These are phyloP conservation scores for Microctenopoma lineatum DNA, from an alignment of 2,797 vertebrate species.

Conservation along the genomic window DNA sequence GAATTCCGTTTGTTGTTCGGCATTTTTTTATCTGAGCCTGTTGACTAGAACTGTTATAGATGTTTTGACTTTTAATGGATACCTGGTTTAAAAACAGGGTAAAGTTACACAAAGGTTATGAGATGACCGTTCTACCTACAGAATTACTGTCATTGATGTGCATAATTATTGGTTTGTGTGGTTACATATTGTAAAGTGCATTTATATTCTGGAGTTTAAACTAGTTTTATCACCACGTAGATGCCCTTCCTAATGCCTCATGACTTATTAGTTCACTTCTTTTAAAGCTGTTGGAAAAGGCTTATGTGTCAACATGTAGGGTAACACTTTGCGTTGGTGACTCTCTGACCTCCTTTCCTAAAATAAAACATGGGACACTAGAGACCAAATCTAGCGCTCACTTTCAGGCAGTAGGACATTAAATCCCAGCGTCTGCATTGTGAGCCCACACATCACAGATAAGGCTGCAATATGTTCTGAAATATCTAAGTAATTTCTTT, in stretches of 20 bases:
- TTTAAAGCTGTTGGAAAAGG: conserved; percentile 29
- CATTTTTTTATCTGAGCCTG: background rate
- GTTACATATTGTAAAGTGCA: background rate
- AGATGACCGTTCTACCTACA: background rate
- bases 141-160: background rate
- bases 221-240: background rate
- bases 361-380: conserved; percentile 73
- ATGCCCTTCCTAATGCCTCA: background rate
- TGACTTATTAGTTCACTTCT: conserved; percentile 37
- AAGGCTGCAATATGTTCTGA: background rate
- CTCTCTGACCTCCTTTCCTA: conserved; percentile 76
- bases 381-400: conserved; percentile 60
- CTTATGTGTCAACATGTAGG: conserved; percentile 59
- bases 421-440: conserved; percentile 8
- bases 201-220: background rate
- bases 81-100: no score
- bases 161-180: no score
- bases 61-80: no score
- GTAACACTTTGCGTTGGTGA: conserved; percentile 54
- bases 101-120: no score
- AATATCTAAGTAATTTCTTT: background rate
- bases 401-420: conserved; percentile 26
- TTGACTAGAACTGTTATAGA: no score
- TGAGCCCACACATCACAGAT: conserved; percentile 2
- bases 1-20: background rate